These are phyloP conservation scores for Myzus persicae DNA, from an alignment of 1,140 invertebrate genomes.

Conservation along the genomic window DNA sequence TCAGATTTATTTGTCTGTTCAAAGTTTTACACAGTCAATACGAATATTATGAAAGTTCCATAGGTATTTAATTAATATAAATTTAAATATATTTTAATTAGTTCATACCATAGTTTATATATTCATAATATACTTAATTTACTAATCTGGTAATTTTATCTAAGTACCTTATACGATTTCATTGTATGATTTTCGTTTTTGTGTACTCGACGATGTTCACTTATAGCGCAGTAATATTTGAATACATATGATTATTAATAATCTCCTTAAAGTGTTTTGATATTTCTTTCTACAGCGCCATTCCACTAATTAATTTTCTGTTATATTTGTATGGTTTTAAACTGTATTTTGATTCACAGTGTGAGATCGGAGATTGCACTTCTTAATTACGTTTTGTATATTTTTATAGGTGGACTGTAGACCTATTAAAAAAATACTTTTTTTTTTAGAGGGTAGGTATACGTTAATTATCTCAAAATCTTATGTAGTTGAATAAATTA, in stretches of 20 bases:
- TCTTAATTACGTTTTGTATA: background rate
- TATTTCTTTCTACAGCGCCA: background rate
- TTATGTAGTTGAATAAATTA: background rate
- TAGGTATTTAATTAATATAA: background rate
- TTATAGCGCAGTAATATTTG: background rate
- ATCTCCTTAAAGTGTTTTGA: background rate
- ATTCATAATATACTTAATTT: background rate
- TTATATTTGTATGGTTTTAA: background rate
- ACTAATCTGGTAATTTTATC: background rate
- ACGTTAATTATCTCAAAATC: background rate
- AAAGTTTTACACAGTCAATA: background rate
- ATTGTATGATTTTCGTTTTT: background rate
- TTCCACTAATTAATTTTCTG: background rate
- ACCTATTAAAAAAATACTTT: no score
- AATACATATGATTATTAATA: constrained; percentile 15
- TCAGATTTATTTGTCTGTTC: no score
- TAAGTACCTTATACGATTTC: background rate
- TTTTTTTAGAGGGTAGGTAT: background rate
- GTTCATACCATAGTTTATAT: background rate
- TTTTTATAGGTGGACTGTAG: no score
- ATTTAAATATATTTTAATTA: background rate
- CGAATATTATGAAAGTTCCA: background rate
- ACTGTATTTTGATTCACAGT: background rate
- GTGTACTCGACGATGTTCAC: background rate
- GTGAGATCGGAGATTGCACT: background rate